A percentile compares a stretch with the other conserved stretches of the same genome.
phyloP scores from a whole-genome alignment of 2,797 vertebrate species.

The Acipenser ruthenus region DNA sequence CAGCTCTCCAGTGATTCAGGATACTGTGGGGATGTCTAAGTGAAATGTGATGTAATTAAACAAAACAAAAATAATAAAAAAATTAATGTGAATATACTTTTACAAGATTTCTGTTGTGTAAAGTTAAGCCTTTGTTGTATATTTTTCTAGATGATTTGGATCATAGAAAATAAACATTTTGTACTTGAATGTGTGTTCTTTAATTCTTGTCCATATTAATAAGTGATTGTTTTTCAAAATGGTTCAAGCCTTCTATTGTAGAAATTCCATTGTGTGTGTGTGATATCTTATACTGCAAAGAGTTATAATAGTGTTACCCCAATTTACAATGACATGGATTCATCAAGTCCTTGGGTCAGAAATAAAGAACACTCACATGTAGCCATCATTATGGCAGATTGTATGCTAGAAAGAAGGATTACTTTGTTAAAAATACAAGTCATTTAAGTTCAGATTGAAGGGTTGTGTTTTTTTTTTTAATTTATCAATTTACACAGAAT shows the following conservation, averaged over 20 bases:
- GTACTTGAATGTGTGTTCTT: constrained; percentile 43
- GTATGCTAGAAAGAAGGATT: no score
- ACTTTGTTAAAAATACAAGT: no score
- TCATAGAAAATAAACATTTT: constrained; percentile 67
- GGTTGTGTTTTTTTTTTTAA: no score
- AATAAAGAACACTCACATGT: no score
- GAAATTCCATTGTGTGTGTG: background rate
- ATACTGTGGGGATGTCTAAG: constrained; percentile 77
- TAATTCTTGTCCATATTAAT: background rate
- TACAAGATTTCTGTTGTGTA: constrained; percentile 66
- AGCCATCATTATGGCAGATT: no score
- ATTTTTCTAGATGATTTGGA: constrained; percentile 82
- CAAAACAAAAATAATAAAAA: constrained; percentile 31
- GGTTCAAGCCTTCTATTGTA: background rate
- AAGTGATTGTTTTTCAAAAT: background rate
- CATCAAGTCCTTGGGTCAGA: no score
- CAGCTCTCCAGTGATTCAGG: constrained; percentile 90
- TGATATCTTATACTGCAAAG: background rate
- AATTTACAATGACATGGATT: background rate
- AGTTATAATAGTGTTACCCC: background rate
- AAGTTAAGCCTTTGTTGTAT: constrained; percentile 73
- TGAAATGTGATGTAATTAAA: constrained; percentile 45
- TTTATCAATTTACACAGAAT: no score
- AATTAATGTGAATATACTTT: constrained; percentile 56
- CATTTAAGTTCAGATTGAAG: no score